Base-by-base conservation (phyloP, 2,797 vertebrate genomes). In the Enteromius trimaculatus region DNA sequence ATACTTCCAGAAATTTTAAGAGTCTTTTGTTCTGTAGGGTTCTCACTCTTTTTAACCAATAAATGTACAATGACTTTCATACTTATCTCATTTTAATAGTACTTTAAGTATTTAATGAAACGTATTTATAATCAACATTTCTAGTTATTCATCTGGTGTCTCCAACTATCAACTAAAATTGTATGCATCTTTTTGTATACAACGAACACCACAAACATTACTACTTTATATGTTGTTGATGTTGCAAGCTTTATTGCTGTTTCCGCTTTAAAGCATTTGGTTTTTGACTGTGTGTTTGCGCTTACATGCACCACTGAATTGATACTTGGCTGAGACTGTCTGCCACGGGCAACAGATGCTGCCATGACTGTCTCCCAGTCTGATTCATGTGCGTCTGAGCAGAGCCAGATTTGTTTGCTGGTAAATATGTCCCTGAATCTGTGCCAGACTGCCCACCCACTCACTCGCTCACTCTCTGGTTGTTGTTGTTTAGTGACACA, bases 321-420 rank as follows among this genome's bases (percentile, higher is more conserved):
- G 11, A 77, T 77, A 82, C 47, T 65, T 83, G 47, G 65, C 21
- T 58, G 42, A 60, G 55, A 60, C 69, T 62, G 47, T 70, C 58
- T 83, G 88, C 77, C 75, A 82, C 42, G 51, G 29, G 83, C 84
- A 89, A 88, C 86, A 90, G 90, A 90, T 85, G 86, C 88, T 88
- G 66, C 49, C 78, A 79, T 80, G 71, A 82, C 77, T 66, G 69
- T 85, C 77, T 83, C 81, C 47, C 69, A 65, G 80, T 86, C 77
- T 86, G 88, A 87, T 79, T 88, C 87, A 89, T 80, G 76, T 66
- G 53, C 29, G 51, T 86, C 21, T 26, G 80, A 81, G 75, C 79
- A 53, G 10, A 17, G 79, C 80, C 78, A 86, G 77, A 87, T 90
- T 89, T 88, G 83, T 88, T 90, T 86, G 68, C 77, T 74, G 80